These are phyloP conservation scores for Colinus virginianus DNA, from an alignment of 2,113 vertebrate species.

Conservation along the genomic window DNA sequence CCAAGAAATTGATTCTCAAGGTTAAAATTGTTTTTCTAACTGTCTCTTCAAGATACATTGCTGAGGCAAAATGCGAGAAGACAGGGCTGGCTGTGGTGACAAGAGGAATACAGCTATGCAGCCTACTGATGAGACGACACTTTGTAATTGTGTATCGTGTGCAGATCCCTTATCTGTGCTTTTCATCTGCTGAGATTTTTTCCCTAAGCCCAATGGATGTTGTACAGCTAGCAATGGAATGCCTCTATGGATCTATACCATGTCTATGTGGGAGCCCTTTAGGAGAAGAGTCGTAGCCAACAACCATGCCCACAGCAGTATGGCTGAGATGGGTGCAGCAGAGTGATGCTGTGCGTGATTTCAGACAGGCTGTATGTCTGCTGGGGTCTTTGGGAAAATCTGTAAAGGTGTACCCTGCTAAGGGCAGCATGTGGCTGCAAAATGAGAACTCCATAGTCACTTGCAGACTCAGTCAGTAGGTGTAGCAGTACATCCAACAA, in stretches of 20 bases:
- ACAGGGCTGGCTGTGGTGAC: neutral
- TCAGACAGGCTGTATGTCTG: neutral
- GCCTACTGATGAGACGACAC: neutral
- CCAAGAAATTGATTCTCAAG: constrained; percentile 2
- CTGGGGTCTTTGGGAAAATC: neutral
- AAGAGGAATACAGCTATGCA: neutral
- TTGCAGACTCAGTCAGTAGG: neutral
- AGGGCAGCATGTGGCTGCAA: neutral
- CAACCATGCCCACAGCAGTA: neutral
- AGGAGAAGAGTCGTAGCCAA: neutral
- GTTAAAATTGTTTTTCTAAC: neutral
- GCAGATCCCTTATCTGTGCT: neutral
- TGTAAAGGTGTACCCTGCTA: neutral
- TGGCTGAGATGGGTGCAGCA: neutral
- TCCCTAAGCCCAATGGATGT: neutral
- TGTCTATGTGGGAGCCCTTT: neutral
- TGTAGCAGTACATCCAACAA: neutral
- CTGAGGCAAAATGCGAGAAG: neutral
- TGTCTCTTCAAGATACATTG: neutral
- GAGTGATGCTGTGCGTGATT: neutral
- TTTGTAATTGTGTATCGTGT: neutral
- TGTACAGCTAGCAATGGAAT: neutral
- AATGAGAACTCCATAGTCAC: neutral
- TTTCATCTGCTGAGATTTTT: neutral
- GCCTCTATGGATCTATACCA: neutral